phyloP scores from a whole-genome alignment of 2,113 vertebrate species.

The Oryzias woworae region DNA sequence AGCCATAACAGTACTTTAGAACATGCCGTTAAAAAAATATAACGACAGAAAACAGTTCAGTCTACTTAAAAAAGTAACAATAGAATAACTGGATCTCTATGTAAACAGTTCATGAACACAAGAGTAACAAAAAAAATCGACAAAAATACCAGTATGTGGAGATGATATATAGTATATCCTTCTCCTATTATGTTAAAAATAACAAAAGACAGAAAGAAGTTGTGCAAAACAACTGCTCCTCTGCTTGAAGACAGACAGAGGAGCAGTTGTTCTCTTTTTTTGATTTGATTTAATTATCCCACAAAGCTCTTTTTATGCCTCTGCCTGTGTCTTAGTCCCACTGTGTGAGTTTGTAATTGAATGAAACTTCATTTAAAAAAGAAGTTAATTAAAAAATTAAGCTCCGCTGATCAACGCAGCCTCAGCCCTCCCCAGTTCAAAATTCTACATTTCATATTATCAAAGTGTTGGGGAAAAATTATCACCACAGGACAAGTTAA shows the following conservation, averaged over 20 bases:
- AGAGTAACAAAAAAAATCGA: not conserved
- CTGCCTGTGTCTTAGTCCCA: slow-evolving; percentile 70
- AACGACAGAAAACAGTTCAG: too few species aligned
- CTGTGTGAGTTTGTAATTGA: slow-evolving; percentile 82
- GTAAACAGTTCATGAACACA: slow-evolving; percentile 15
- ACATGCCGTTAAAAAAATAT: too few species aligned
- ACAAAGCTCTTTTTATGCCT: slow-evolving; percentile 66
- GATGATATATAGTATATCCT: not conserved
- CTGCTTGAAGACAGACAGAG: slow-evolving; percentile 58
- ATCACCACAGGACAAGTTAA: slow-evolving; percentile 81
- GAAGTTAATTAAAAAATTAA: slow-evolving; percentile 85
- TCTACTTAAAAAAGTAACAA: slow-evolving; percentile 21
- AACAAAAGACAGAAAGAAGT: slow-evolving; percentile 63
- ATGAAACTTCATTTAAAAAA: slow-evolving; percentile 83
- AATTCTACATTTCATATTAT: slow-evolving; percentile 79
- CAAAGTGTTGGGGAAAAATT: slow-evolving; percentile 79
- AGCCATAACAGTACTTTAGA: too few species aligned
- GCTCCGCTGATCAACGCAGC: slow-evolving; percentile 75
- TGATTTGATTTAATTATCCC: slow-evolving; percentile 85
- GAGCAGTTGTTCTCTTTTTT: slow-evolving; percentile 67
- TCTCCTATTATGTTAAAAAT: slow-evolving; percentile 40
- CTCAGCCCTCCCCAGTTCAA: slow-evolving; percentile 64
- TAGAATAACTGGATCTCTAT: slow-evolving; percentile 17
- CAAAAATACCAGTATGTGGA: slow-evolving; percentile 5
- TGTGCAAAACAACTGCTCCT: slow-evolving; percentile 65